Percentiles rank a stretch among this genome's conserved stretches.
These are phyloP conservation scores for Chroicocephalus ridibundus DNA, from an alignment of 2,113 vertebrate genomes.

Conservation along the genomic window DNA sequence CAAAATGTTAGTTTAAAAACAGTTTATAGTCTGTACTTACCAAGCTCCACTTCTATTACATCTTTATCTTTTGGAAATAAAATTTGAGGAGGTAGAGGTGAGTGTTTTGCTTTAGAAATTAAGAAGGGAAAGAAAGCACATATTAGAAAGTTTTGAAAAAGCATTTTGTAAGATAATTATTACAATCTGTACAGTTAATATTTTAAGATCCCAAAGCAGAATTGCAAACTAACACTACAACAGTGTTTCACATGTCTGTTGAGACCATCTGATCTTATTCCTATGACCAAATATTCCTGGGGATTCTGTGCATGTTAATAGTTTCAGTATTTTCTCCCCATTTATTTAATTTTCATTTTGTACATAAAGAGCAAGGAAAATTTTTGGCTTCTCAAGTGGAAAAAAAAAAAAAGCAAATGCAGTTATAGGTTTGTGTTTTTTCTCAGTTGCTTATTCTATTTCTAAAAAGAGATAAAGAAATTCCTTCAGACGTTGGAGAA, in stretches of 20 bases:
- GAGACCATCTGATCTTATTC: background rate
- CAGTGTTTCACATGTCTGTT: background rate
- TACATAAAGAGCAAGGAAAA: background rate
- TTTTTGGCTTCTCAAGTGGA: background rate
- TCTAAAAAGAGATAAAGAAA: background rate
- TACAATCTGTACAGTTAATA: background rate
- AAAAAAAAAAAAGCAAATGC: background rate
- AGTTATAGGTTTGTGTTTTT: background rate
- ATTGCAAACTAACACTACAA: background rate
- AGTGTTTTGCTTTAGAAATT: background rate
- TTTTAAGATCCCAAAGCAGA: background rate
- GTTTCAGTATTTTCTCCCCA: background rate
- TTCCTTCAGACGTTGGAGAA: background rate
- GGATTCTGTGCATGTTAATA: background rate
- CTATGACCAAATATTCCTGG: background rate
- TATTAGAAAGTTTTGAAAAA: background rate
- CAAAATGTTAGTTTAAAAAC: background rate
- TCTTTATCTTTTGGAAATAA: slow-evolving; percentile 40
- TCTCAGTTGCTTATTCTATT: background rate
- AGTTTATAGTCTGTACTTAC: slow-evolving; percentile 49
- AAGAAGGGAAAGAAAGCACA: background rate
- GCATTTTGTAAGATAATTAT: background rate
- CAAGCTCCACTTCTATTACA: slow-evolving; percentile 58
- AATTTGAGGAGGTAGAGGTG: slow-evolving; percentile 47
- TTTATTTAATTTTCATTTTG: background rate